Percentiles rank a stretch among this genome's conserved stretches.
Conservation (phyloP, 2,113 vertebrate genomes). For the Pongo abelii region DNA sequence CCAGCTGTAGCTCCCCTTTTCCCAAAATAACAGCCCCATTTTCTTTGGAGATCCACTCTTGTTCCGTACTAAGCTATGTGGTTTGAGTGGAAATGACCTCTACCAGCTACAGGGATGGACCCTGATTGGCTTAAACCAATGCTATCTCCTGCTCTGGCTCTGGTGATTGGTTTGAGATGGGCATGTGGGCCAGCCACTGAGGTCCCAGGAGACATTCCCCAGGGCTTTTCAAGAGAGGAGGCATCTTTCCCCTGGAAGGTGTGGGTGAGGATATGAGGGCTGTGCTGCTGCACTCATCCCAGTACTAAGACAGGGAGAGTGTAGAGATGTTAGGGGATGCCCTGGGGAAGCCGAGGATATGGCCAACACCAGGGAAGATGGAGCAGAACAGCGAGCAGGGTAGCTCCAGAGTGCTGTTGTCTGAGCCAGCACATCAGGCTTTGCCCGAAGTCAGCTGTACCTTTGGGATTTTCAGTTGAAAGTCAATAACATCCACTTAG, state of each 20-base stretch:
- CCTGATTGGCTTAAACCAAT: not conserved
- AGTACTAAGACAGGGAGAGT: not conserved
- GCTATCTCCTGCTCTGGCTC: not conserved
- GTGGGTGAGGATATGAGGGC: not conserved
- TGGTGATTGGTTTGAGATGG: not conserved
- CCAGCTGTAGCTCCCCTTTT: not conserved
- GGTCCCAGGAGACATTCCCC: not conserved
- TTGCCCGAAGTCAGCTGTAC: not conserved
- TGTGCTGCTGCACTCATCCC: not conserved
- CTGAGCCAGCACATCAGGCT: not conserved
- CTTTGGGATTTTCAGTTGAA: slow-evolving; percentile 28
- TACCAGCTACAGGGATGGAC: not conserved
- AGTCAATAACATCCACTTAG: slow-evolving; percentile 30
- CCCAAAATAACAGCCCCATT: not conserved
- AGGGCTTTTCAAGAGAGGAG: not conserved
- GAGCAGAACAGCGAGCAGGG: not conserved
- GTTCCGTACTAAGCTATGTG: not conserved
- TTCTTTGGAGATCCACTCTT: not conserved
- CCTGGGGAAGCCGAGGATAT: not conserved
- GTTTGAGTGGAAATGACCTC: not conserved
- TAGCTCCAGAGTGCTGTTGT: not conserved
- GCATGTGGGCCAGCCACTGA: not conserved
- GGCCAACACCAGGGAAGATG: not conserved
- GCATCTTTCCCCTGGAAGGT: not conserved
- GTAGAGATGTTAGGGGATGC: not conserved